Evolutionary conservation across 1,140 invertebrate genomes (phyloP).

Genomic region (Camponotus pennsylvanicus): DNA sequence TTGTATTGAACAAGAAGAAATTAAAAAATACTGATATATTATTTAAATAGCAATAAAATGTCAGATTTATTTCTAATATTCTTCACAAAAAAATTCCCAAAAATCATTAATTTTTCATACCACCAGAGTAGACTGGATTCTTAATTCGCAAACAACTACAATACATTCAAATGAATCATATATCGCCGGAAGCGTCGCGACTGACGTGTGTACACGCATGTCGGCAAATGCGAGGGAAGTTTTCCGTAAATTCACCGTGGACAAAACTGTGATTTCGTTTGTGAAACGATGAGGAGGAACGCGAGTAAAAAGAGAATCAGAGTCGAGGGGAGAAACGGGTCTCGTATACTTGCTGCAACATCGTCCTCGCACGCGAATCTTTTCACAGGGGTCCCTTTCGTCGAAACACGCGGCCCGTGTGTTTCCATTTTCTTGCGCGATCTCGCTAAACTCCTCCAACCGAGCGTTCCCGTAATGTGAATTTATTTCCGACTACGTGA

Average conservation of each 20-base stretch:
- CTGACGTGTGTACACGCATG: too few relatives aligned
- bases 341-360: neutral
- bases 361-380: slow-evolving; percentile 24
- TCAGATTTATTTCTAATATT: too few relatives aligned
- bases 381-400: slow-evolving; percentile 36
- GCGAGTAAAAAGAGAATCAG: neutral
- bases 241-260: neutral
- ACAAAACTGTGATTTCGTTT: slow-evolving; percentile 34
- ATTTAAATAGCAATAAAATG: too few relatives aligned
- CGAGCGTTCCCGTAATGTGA: slow-evolving; percentile 13
- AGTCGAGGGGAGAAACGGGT: neutral
- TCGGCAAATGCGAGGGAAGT: neutral
- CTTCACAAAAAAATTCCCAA: too few relatives aligned
- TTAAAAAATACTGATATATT: too few relatives aligned
- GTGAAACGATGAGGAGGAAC: neutral
- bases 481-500: slow-evolving; percentile 54
- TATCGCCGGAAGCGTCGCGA: neutral
- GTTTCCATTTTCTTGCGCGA: slow-evolving; percentile 56
- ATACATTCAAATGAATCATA: slow-evolving; percentile 54
- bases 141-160: slow-evolving; percentile 42
- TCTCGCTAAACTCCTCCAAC: slow-evolving; percentile 28
- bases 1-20: too few relatives aligned
- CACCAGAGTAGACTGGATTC: too few relatives aligned
- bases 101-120: too few relatives aligned
- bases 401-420: slow-evolving; percentile 17